Base-by-base conservation (phyloP, 2,888 invertebrate species). In the Anoncus sp. region DNA sequence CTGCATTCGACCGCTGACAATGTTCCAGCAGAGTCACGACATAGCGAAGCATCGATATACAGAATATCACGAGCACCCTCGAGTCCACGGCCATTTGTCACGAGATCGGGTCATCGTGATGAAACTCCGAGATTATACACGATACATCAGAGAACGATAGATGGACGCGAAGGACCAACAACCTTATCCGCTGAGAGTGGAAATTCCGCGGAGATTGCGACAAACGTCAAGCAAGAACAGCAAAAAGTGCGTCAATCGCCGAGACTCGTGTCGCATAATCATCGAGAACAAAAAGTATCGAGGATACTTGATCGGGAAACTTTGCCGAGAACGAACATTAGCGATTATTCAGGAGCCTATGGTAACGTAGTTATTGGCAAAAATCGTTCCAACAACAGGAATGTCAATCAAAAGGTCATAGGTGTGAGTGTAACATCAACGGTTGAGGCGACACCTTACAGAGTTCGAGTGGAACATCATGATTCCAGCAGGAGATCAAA, bases 361-460 rank as follows among this genome's bases (percentile, higher is more conserved):
- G 76, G 62, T 59, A 81, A 62, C 43, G 43, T 12, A 55, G 81
- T 57, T 73, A 81, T 45, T 77, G 80, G 12, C 84, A 88, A 76
- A n/a, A 65, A 59, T 55, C 70, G 67, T 9, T 47, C 59, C 35
- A 65, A 22, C 9, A 70, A 71, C 9, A 82, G 81, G 55, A 72
- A 74, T 47, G 47, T 78, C 4, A 81, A 81, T 77, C 81, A 81
- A 73, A 90, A 91, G 80, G 89, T 86, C 82, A 93, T 86, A 90
- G 93, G 90, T 43, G 93, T 94, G 51, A 92, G 94, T 85, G 93
- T 94, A 71, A 94, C 94, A 6, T 94, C 94, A 9, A 93, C 94
- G 7, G 93, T 94, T 16, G 94, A 93, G 66, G 92, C 94, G 5
- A 93, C 92, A 2, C 92, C 94, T 69, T 92, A 93, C 71, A 91